These are phyloP conservation scores for Astreopora myriophthalma DNA, from an alignment of 64 coral and sea anemone species.

Conservation along the genomic window DNA sequence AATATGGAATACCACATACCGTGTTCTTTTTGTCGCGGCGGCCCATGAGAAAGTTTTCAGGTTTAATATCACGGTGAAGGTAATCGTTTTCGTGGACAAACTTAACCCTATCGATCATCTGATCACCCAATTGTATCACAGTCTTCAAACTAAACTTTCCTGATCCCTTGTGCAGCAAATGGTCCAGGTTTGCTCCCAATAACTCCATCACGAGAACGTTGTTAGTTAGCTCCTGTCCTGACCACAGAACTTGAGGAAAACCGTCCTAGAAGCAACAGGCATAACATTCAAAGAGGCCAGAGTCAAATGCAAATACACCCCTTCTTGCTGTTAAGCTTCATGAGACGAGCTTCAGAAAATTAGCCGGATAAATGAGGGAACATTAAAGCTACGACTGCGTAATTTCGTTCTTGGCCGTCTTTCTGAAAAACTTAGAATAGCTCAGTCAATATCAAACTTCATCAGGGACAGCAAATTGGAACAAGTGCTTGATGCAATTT, in stretches of 20 bases:
- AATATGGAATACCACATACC: neutral
- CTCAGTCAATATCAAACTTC: too few relatives aligned
- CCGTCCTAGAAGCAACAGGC: slow-evolving; percentile 14
- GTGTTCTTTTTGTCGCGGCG: neutral
- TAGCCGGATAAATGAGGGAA: too few relatives aligned
- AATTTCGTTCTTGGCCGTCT: too few relatives aligned
- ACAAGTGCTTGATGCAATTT: too few relatives aligned
- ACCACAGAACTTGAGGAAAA: slow-evolving; percentile 70
- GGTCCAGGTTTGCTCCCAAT: slow-evolving; percentile 61
- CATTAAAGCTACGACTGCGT: too few relatives aligned
- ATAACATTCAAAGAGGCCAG: neutral
- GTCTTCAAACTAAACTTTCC: slow-evolving; percentile 81
- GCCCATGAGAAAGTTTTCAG: slow-evolving; percentile 83
- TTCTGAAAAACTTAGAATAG: too few relatives aligned
- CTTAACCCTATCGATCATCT: slow-evolving; percentile 76
- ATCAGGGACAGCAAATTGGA: too few relatives aligned
- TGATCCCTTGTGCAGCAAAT: slow-evolving; percentile 44
- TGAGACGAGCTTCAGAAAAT: too few relatives aligned
- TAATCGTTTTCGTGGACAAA: slow-evolving; percentile 76
- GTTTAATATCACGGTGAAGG: slow-evolving; percentile 81
- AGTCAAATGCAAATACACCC: too few relatives aligned
- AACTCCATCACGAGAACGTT: slow-evolving; percentile 76
- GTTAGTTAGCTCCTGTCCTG: slow-evolving; percentile 57
- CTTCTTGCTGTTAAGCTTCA: too few relatives aligned
- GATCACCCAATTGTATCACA: slow-evolving; percentile 57